Percentiles rank a stretch among this genome's conserved stretches.
Evolutionary conservation across 2,797 vertebrate genomes (phyloP).

Genomic region (Monodelphis domestica): DNA sequence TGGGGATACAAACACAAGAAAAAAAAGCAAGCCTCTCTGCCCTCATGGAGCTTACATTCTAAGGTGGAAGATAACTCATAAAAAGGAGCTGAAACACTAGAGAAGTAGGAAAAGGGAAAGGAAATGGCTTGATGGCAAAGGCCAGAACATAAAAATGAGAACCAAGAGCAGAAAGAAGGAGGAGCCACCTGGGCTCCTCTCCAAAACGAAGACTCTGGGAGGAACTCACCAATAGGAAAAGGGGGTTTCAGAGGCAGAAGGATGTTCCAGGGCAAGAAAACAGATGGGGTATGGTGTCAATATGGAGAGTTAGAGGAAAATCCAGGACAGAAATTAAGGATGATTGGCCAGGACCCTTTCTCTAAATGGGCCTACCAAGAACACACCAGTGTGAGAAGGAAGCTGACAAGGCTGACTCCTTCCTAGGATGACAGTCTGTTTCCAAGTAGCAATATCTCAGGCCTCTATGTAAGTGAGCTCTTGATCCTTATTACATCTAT

Average conservation of each 20-base stretch:
- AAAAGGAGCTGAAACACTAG: no score
- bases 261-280: not conserved
- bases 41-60: no score
- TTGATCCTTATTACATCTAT: not conserved
- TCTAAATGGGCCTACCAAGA: not conserved
- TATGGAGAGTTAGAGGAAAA: not conserved
- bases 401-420: not conserved
- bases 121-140: no score
- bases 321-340: not conserved
- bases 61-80: no score
- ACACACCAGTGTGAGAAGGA: not conserved
- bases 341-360: not conserved
- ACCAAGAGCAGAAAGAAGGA: not conserved
- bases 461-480: not conserved
- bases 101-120: no score
- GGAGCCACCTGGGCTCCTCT: not conserved
- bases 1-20: no score
- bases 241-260: no score
- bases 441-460: not conserved
- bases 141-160: not conserved
- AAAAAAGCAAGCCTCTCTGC: no score
- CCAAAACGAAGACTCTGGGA: not conserved
- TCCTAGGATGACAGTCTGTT: no score
- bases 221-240: not conserved
- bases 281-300: not conserved